Percentiles rank a stretch among this genome's conserved stretches.
These are phyloP conservation scores for Ericerus pela DNA, from an alignment of 1,140 invertebrate species.

Conservation along the genomic window DNA sequence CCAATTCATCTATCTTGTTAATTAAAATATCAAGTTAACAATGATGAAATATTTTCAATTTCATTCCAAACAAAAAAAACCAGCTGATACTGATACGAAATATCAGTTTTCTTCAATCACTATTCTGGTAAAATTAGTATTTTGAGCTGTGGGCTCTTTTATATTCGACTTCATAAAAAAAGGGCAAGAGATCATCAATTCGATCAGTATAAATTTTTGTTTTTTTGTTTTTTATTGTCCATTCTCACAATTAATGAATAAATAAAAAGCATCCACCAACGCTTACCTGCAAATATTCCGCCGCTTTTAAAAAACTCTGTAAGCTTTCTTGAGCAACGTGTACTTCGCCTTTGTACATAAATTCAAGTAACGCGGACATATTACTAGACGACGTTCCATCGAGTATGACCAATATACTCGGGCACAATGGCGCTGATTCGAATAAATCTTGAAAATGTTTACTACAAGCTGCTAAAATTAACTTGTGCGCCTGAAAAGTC, in stretches of 20 bases:
- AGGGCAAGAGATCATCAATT: too few relatives aligned
- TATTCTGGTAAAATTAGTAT: too few relatives aligned
- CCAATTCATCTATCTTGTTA: too few relatives aligned
- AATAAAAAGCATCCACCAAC: neutral
- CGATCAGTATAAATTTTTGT: too few relatives aligned
- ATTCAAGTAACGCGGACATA: conserved; percentile 76
- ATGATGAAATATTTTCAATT: too few relatives aligned
- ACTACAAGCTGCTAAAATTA: conserved; percentile 83
- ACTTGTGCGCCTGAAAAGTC: conserved; percentile 76
- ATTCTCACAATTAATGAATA: neutral
- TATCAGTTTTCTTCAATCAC: too few relatives aligned
- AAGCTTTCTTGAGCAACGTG: conserved; percentile 78
- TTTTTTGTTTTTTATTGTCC: too few relatives aligned
- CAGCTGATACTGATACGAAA: too few relatives aligned
- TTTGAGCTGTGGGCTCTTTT: too few relatives aligned
- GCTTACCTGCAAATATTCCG: conserved; percentile 66
- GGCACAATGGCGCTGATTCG: conserved; percentile 66
- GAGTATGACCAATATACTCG: conserved; percentile 67
- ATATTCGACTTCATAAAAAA: too few relatives aligned
- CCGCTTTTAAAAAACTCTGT: conserved; percentile 76
- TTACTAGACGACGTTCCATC: conserved; percentile 74
- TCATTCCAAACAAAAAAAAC: too few relatives aligned
- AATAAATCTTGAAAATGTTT: conserved; percentile 86
- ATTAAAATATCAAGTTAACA: too few relatives aligned
- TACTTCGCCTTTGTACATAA: conserved; percentile 87